These are phyloP conservation scores for Meteorus sp. DNA, from an alignment of 1,140 invertebrate genomes.

Conservation along the genomic window DNA sequence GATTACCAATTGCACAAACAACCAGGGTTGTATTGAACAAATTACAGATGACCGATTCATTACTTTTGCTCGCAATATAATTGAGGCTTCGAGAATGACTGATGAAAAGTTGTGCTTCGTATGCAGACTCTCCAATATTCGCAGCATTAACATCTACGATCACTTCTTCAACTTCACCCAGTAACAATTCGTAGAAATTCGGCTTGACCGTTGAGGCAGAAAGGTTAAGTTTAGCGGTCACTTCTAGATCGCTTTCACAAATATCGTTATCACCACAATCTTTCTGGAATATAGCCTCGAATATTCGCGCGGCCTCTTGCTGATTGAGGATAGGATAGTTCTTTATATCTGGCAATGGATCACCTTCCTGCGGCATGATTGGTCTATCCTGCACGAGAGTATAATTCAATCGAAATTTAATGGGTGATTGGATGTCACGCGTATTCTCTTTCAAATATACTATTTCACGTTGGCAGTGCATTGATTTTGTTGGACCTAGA, in stretches of 20 bases:
- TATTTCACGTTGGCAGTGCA: constrained; percentile 72
- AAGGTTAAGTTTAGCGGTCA: constrained; percentile 69
- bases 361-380: constrained; percentile 59
- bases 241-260: constrained; percentile 82
- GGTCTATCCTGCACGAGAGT: constrained; percentile 74
- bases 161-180: constrained; percentile 78
- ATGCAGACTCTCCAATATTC: constrained; percentile 87
- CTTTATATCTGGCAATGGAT: constrained; percentile 70
- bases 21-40: constrained; percentile 75
- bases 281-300: constrained; percentile 87
- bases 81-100: constrained; percentile 75
- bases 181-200: constrained; percentile 58
- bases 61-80: constrained; percentile 72
- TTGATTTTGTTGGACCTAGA: constrained; percentile 58
- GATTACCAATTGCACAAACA: constrained; percentile 85
- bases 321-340: constrained; percentile 87
- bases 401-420: constrained; percentile 84
- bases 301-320: constrained; percentile 78
- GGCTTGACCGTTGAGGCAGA: constrained; percentile 46
- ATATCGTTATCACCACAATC: constrained; percentile 89
- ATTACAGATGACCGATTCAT: constrained; percentile 66
- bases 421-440: constrained; percentile 81
- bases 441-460: constrained; percentile 85
- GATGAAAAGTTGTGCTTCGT: constrained; percentile 84
- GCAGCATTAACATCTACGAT: constrained; percentile 73